Percentiles rank a stretch among this genome's conserved stretches.
phyloP scores from a whole-genome alignment of 2,797 vertebrate species.

The Acrossocheilus wenchowensis region DNA sequence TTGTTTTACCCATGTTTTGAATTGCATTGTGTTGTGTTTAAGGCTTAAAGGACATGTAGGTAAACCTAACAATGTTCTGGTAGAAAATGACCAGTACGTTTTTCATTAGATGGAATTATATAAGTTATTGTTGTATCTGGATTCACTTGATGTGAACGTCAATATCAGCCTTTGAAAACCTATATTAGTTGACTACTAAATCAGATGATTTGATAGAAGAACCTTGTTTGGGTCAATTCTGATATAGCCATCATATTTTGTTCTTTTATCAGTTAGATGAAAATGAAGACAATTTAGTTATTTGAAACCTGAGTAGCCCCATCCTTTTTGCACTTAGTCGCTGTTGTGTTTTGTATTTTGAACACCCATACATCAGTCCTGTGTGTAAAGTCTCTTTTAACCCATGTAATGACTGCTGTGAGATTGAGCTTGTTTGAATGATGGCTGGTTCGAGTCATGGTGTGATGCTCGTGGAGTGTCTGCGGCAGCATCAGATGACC shows the following conservation, averaged over 20 bases:
- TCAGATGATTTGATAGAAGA: neutral
- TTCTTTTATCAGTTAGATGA: neutral
- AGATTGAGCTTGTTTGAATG: constrained; percentile 30
- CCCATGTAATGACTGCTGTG: constrained; percentile 30
- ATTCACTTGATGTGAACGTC: neutral
- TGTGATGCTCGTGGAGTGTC: constrained; percentile 19
- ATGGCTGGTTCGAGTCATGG: neutral
- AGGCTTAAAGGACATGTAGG: neutral
- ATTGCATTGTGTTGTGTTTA: neutral
- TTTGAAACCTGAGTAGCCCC: neutral
- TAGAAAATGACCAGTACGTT: neutral
- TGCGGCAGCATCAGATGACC: constrained; percentile 16
- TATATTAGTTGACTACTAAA: neutral
- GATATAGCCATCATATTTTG: neutral
- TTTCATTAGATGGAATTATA: neutral
- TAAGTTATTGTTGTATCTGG: neutral
- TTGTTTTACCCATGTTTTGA: neutral
- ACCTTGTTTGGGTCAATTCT: neutral
- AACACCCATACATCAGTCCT: neutral
- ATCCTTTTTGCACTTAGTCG: constrained; percentile 1
- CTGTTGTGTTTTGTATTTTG: constrained; percentile 3
- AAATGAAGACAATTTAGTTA: neutral
- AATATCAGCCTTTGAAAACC: neutral
- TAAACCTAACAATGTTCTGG: neutral
- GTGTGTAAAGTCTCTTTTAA: neutral